Base-by-base conservation (phyloP, 2,888 invertebrate genomes). In the Diaprepes abbreviatus region DNA sequence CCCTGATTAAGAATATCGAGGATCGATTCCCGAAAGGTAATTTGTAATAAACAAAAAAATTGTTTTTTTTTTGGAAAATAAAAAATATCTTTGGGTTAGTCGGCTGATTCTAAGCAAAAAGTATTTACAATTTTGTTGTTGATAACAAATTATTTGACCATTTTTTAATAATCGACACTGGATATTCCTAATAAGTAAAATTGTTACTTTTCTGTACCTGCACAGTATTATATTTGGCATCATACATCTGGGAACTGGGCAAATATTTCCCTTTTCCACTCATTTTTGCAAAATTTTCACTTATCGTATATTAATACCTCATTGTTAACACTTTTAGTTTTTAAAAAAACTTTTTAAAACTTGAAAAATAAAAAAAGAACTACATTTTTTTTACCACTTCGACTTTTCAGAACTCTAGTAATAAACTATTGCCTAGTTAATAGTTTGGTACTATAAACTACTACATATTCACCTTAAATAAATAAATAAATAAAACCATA, bases 221-320 rank as follows among this genome's bases (percentile, higher is more conserved):
- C 3, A 80, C 77, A 4, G 80, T 76, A 7, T 77, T 75, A 71
- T 79, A 79, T 57, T 77, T 74, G 5, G 79, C 78, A 59, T 80
- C 79, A 59, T 79, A 81, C 3, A 79, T 35, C 65, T 78, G 76
- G 1, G 78, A 74, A 5, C 73, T 72, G 1, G 78, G 74, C 48
- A 80, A 59, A 62, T 76, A 75, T 14, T 67, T 73, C 7, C 70
- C 36, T 21, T 59, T 70, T n/a, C 72, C 70, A 24, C 70, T 64
- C 72, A 70, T 70, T 38, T 68, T 63, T 3, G 12, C 17, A 10
- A 16, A 10, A 21, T 45, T 45, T 6, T n/a, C 21, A 21, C 14
- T 14, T 19, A 33, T 33, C n/a, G 9, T 52, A 31, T 16, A 31
- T 52, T 48, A 28, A 2, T 14, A 21, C 3, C 1, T 16, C 33